Percentiles rank a stretch among this genome's conserved stretches.
Conservation (phyloP, 2,888 invertebrate genomes). For the Eumerus sabulonum region DNA sequence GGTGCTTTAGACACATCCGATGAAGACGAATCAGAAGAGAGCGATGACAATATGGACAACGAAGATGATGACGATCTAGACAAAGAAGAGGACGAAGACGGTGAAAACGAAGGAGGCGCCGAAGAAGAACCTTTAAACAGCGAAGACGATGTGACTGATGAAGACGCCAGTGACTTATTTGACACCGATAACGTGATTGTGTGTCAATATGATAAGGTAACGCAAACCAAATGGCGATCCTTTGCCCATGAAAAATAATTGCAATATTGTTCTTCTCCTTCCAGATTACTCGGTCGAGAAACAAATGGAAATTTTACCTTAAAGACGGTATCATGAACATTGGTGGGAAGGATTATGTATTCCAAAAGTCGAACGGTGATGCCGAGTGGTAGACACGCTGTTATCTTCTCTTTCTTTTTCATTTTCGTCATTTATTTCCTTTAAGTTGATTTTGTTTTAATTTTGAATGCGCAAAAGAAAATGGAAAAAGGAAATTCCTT, state of each 20-base stretch:
- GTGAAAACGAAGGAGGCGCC: conserved; percentile 84
- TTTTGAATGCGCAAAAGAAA: conserved; percentile 19
- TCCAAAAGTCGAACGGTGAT: conserved; percentile 99
- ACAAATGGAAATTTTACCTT: conserved; percentile 99
- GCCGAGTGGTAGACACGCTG: conserved; percentile 93
- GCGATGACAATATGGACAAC: conserved; percentile 83
- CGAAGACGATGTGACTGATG: conserved; percentile 98
- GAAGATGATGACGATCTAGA: conserved; percentile 89
- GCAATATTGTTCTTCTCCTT: conserved; percentile 70
- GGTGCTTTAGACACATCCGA: conserved; percentile 86
- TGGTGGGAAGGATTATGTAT: conserved; percentile 98
- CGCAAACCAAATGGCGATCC: background rate
- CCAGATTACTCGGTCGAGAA: conserved; percentile 97
- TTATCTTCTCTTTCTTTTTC: conserved; percentile 20
- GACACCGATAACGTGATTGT: conserved; percentile 99
- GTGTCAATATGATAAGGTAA: conserved; percentile 99
- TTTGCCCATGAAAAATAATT: background rate
- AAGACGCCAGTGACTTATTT: conserved; percentile 95
- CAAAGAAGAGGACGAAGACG: conserved; percentile 83
- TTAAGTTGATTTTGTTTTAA: conserved; percentile 34
- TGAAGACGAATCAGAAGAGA: conserved; percentile 89
- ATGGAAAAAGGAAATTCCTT: conserved; percentile 1
- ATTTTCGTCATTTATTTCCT: conserved; percentile 32
- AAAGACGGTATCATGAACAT: conserved; percentile 99
- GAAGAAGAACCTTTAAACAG: conserved; percentile 97